A percentile compares a stretch with the other conserved stretches of the same genome.
These are phyloP conservation scores for Epsilonema sp. DNA, from an alignment of 2,888 invertebrate genomes.

Conservation along the genomic window DNA sequence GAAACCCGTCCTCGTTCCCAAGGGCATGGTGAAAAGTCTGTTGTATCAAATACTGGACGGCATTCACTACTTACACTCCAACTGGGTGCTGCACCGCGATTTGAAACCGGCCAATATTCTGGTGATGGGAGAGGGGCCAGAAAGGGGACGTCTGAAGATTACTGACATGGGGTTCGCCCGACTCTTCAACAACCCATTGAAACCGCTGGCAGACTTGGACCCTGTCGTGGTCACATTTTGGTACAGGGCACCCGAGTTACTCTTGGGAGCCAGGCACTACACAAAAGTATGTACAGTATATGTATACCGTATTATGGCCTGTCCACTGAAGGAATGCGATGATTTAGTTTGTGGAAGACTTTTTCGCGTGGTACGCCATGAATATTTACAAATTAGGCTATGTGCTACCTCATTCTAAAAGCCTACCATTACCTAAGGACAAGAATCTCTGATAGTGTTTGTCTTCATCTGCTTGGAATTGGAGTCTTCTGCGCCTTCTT, in stretches of 20 bases:
- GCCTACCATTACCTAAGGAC: too few species aligned
- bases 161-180: slow-evolving; percentile 99
- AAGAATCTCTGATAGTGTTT: too few species aligned
- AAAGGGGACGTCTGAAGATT: slow-evolving; percentile 51
- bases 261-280: slow-evolving; percentile 32
- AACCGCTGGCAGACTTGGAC: slow-evolving; percentile 89
- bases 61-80: slow-evolving; percentile 92
- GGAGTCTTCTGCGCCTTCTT: too few species aligned
- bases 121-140: slow-evolving; percentile 95
- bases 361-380: background rate
- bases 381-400: too few species aligned
- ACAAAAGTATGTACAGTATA: slow-evolving; percentile 18
- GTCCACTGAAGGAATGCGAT: background rate
- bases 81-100: slow-evolving; percentile 83
- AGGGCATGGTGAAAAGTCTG: slow-evolving; percentile 74
- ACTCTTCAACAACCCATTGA: slow-evolving; percentile 86
- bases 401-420: too few species aligned
- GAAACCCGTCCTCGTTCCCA: slow-evolving; percentile 14
- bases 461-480: too few species aligned
- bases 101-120: slow-evolving; percentile 95
- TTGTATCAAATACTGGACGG: slow-evolving; percentile 94
- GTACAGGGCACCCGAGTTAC: slow-evolving; percentile 82
- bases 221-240: slow-evolving; percentile 99
- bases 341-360: background rate
- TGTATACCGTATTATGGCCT: slow-evolving; percentile 2